Percentiles rank a stretch among this genome's conserved stretches.
Evolutionary conservation across 2,888 invertebrate species (phyloP).

Genomic region (Rotaria socialis): DNA sequence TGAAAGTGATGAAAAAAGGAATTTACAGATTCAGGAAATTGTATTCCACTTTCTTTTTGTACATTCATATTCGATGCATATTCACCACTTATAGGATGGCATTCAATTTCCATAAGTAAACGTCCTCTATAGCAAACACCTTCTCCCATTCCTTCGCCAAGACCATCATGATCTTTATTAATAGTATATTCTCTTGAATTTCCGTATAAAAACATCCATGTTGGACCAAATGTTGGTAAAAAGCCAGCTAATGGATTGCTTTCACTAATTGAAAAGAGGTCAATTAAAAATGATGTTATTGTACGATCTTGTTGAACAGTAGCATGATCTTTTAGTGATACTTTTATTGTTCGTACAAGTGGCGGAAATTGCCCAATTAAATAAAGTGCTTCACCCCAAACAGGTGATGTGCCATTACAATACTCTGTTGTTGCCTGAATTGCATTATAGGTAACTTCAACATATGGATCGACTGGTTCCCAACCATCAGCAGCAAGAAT

Average conservation of each 20-base stretch:
- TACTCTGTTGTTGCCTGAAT: not conserved
- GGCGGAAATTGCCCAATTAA: not conserved
- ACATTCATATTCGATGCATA: not conserved
- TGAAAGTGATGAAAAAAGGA: not conserved
- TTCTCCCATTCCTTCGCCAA: conserved; percentile 51
- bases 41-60: conserved; percentile 2
- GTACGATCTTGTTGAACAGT: not conserved
- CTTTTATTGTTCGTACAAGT: not conserved
- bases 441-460: not conserved
- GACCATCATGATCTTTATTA: conserved; percentile 47
- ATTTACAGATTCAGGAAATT: not conserved
- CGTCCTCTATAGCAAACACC: conserved; percentile 50
- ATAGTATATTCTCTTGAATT: conserved; percentile 49
- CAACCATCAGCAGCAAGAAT: not conserved
- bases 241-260: conserved; percentile 48
- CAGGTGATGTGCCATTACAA: not conserved
- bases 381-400: not conserved
- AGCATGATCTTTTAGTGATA: not conserved
- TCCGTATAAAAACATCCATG: conserved; percentile 52
- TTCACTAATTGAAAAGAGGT: not conserved
- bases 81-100: not conserved
- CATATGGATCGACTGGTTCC: conserved; percentile 1
- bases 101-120: conserved; percentile 49
- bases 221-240: conserved; percentile 51
- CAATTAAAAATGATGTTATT: not conserved